Conservation (phyloP, 2,113 vertebrate genomes). For the Suricata suricatta region DNA sequence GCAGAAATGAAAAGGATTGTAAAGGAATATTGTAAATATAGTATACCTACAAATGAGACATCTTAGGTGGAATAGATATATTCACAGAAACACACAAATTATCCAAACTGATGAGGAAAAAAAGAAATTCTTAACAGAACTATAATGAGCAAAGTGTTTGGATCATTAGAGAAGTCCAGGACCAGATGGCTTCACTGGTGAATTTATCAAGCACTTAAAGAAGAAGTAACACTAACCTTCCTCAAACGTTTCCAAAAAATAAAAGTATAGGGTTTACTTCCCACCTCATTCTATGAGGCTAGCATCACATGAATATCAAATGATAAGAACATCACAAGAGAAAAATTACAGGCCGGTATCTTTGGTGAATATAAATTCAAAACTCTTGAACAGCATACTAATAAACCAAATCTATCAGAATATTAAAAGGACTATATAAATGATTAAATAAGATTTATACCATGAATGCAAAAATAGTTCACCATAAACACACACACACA, state of each 20-base stretch:
- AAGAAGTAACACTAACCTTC: neutral
- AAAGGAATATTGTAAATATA: neutral
- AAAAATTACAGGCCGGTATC: neutral
- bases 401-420: neutral
- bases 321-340: neutral
- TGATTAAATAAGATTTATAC: neutral
- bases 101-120: neutral
- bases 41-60: neutral
- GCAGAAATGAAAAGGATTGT: neutral
- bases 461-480: neutral
- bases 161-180: neutral
- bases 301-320: neutral
- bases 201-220: neutral
- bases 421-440: neutral
- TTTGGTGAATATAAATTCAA: neutral
- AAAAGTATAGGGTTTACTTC: neutral
- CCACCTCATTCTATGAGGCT: neutral
- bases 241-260: neutral
- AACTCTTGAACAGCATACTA: neutral
- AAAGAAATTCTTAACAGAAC: neutral
- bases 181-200: neutral
- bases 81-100: neutral
- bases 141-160: neutral
- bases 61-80: neutral
- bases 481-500: neutral